A percentile compares a stretch with the other conserved stretches of the same genome.
Conservation (phyloP, 23 tunicate species). For the Clavelina lepadiformis region DNA sequence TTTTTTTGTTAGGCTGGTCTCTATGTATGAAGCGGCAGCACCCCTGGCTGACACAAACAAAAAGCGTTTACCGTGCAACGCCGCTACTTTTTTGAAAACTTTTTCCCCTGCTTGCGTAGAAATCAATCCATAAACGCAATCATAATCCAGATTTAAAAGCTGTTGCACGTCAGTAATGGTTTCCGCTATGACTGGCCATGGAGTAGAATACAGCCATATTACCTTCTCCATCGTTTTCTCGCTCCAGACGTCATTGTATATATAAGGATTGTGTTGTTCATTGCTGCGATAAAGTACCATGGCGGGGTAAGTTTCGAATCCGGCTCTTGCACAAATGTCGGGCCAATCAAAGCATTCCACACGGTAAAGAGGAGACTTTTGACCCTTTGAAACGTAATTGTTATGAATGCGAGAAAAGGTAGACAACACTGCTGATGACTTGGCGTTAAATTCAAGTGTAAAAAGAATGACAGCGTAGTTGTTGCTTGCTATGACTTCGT, state of each 20-base stretch:
- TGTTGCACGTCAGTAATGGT: no score
- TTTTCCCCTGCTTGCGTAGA: no score
- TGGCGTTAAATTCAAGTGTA: slow-evolving; percentile 77
- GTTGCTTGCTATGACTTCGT: slow-evolving; percentile 33
- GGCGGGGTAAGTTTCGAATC: slow-evolving; percentile 49
- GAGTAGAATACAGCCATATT: slow-evolving; percentile 53
- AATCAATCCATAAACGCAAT: no score
- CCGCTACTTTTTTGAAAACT: slow-evolving; percentile 27
- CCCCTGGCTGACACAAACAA: slow-evolving; percentile 17
- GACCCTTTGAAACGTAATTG: not conserved
- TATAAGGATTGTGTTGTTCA: not conserved
- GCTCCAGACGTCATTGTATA: slow-evolving; percentile 65
- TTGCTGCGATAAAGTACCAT: slow-evolving; percentile 49
- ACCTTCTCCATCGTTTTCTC: slow-evolving; percentile 17
- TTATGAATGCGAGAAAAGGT: slow-evolving; percentile 43
- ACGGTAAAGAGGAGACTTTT: slow-evolving; percentile 37
- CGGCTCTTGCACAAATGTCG: slow-evolving; percentile 64
- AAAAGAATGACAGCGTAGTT: slow-evolving; percentile 59
- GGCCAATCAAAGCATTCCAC: slow-evolving; percentile 97
- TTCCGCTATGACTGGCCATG: no score
- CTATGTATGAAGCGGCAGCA: no score
- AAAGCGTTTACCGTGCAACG: not conserved
- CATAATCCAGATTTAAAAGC: no score
- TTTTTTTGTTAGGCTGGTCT: no score
- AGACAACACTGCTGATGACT: slow-evolving; percentile 61